Percentiles rank a stretch among this genome's conserved stretches.
Conservation (phyloP, 2,888 invertebrate genomes). For the Lordiphosa fenestrarum region DNA sequence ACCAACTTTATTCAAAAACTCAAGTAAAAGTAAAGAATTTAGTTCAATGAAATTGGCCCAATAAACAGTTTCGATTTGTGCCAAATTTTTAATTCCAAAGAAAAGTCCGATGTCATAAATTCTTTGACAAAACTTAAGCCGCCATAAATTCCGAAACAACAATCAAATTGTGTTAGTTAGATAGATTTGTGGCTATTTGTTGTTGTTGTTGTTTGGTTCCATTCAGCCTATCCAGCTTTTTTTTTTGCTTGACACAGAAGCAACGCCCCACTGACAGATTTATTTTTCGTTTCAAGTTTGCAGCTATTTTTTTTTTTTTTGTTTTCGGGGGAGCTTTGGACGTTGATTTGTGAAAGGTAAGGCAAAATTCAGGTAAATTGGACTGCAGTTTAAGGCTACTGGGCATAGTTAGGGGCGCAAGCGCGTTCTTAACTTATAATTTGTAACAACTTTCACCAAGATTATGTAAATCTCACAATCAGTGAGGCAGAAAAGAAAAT, state of each 20-base stretch:
- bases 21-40: conserved; percentile 1
- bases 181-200: conserved; percentile 49
- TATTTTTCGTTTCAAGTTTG: conserved; percentile 29
- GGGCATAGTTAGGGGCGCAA: conserved; percentile 33
- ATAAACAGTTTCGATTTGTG: conserved; percentile 33
- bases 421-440: conserved; percentile 60
- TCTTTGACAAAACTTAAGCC: conserved; percentile 21
- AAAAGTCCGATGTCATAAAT: conserved; percentile 37
- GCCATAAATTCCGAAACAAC: conserved; percentile 62
- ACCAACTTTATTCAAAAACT: background rate
- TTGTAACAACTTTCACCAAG: conserved; percentile 65
- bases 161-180: conserved; percentile 51
- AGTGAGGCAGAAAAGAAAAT: conserved; percentile 24
- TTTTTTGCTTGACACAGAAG: conserved; percentile 58
- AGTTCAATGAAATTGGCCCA: conserved; percentile 49
- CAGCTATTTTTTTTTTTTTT: no score
- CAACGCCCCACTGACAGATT: conserved; percentile 74
- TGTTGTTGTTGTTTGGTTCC: conserved; percentile 37
- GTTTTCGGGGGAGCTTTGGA: conserved; percentile 9
- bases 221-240: conserved; percentile 22
- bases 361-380: conserved; percentile 9
- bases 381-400: conserved; percentile 20
- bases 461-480: conserved; percentile 59
- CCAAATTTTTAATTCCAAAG: conserved; percentile 25
- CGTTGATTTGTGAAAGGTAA: conserved; percentile 67